Conservation (phyloP, 2,888 invertebrate species). For the Leucophora obtusa region DNA sequence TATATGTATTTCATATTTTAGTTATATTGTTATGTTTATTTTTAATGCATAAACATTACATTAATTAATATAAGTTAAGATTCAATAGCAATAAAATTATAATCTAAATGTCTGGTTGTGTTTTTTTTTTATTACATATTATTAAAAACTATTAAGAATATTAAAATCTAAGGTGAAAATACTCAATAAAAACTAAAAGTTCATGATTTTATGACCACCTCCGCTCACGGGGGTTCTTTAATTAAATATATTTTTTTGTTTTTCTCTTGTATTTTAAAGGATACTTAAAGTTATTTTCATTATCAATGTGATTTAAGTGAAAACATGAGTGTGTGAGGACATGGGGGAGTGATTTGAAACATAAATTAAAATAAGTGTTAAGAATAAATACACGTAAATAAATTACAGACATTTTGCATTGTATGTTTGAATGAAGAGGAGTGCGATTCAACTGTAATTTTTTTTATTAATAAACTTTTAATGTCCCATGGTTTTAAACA, state of each 20-base stretch:
- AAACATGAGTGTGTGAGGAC: background rate
- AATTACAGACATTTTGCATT: background rate
- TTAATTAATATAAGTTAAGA: conserved; percentile 38
- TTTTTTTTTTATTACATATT: conserved; percentile 12
- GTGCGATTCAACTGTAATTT: background rate
- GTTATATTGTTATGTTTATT: background rate
- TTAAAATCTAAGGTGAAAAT: conserved; percentile 49
- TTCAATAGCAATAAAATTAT: conserved; percentile 32
- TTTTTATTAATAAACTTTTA: background rate
- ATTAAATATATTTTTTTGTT: background rate
- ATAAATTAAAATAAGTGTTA: background rate
- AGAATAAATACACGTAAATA: background rate
- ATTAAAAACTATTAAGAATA: conserved; percentile 28
- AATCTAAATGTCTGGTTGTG: conserved; percentile 43
- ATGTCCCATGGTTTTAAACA: background rate
- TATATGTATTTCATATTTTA: conserved; percentile 45
- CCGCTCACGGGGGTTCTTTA: conserved; percentile 1
- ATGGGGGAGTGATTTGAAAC: background rate
- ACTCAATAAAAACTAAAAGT: conserved; percentile 40
- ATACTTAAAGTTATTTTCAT: background rate
- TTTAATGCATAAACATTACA: conserved; percentile 38
- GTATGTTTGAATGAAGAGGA: background rate
- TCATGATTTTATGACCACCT: conserved; percentile 7
- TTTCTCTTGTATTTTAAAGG: background rate
- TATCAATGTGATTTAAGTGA: background rate